These are phyloP conservation scores for Idaea biselata DNA, from an alignment of 2,888 invertebrate genomes.

Conservation along the genomic window DNA sequence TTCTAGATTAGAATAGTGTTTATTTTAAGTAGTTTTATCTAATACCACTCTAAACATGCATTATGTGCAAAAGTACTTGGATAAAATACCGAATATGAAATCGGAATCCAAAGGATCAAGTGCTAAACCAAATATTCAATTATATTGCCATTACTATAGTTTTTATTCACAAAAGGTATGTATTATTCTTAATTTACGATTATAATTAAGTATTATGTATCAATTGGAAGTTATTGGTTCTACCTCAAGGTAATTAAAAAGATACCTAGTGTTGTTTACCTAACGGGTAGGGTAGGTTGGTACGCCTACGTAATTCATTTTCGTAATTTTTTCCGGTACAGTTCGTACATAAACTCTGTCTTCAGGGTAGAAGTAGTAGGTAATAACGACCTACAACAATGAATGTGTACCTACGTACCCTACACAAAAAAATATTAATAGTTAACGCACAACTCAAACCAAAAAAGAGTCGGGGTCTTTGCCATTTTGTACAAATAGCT, in stretches of 20 bases:
- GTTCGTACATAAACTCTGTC: no score
- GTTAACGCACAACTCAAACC: no score
- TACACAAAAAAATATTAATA: no score
- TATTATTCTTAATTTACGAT: constrained; percentile 3
- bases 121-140: constrained; percentile 67
- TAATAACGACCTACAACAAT: no score
- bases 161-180: constrained; percentile 88
- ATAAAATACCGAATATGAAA: constrained; percentile 54
- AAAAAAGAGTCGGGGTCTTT: no score
- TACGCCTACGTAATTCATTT: background rate
- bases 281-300: background rate
- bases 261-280: background rate
- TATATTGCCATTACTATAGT: constrained; percentile 86
- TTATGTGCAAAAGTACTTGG: constrained; percentile 71
- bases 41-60: constrained; percentile 51
- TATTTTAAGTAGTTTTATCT: constrained; percentile 21
- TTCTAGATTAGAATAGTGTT: constrained; percentile 14
- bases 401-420: no score
- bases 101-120: constrained; percentile 42
- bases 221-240: background rate
- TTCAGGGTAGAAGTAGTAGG: no score
- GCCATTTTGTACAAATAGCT: no score
- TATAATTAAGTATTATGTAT: background rate
- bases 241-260: background rate
- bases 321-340: background rate